Evolutionary conservation across 2,888 invertebrate species (phyloP), one percentile per base, ranked within the genome.

Genomic region (Coleophora deauratella): DNA sequence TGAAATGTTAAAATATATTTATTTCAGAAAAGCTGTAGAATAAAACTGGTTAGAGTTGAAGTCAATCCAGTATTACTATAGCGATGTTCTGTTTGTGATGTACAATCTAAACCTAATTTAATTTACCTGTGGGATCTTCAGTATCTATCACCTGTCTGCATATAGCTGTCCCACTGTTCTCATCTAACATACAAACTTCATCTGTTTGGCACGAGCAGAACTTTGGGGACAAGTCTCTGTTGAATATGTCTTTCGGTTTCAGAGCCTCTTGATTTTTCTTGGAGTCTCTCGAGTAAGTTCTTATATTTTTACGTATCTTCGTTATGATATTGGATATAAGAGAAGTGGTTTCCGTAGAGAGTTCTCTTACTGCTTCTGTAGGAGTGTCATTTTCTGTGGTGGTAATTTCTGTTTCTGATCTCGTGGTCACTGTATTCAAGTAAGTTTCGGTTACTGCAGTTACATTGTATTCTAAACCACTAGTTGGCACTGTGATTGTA

Each of bases 131-230:
- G 2, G 89, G 88, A 59, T 91, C 91, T 9, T 79, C 69, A 3
- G 67, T 62, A 59, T 91, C 90, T 12, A 70, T 54, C 6, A 87
- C 77, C 32, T 60, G 59, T 54, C 80, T 82, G 62, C 91, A 91
- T 36, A 84, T 72, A 3, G 91, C 87, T 36, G 86, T 87, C 37
- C 88, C 87, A 56, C 88, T 90, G 51, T 76, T 86, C 53, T 87
- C 87, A 52, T 89, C 82, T 38, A 90, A 86, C 68, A 91, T 89
- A 72, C 91, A 91, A 45, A 91, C 88, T 72, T 90, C 89, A 50
- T 72, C 70, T 47, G 53, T 79, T 72, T 82, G 77, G 78, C 88
- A 88, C 75, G 79, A 75, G 57, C 88, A 88, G 66, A 84, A 82
- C 52, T 62, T 76, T 59, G 68, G 59, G 37, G 78, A 72, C 53